A percentile compares a stretch with the other conserved stretches of the same genome.
These are phyloP conservation scores for Pterois miles DNA, from an alignment of 2,797 vertebrate genomes.

Conservation along the genomic window DNA sequence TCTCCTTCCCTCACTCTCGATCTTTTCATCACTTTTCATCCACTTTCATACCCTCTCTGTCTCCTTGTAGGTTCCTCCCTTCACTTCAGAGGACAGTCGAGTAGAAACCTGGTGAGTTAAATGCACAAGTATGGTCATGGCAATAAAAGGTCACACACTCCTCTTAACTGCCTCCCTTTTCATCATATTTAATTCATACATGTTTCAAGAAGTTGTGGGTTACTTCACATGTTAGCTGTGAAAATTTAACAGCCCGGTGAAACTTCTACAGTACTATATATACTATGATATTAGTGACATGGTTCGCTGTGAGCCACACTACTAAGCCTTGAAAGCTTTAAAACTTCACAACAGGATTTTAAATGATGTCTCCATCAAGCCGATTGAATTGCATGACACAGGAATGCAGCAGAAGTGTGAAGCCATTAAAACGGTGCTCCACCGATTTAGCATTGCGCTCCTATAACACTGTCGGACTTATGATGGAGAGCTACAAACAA, in stretches of 20 bases:
- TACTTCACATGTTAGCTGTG: conserved; percentile 59
- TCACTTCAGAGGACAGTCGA: conserved; percentile 30
- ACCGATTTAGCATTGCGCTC: not conserved
- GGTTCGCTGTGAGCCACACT: conserved; percentile 51
- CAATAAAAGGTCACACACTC: conserved; percentile 50
- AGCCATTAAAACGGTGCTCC: conserved; percentile 1
- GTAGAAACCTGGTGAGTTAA: conserved; percentile 51
- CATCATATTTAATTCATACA: conserved; percentile 76
- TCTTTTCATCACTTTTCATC: conserved; percentile 58
- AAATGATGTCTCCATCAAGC: conserved; percentile 58
- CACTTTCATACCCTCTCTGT: conserved; percentile 25
- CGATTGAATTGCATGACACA: conserved; percentile 21
- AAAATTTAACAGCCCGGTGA: conserved; percentile 35
- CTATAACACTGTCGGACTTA: accelerated
- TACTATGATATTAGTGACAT: conserved; percentile 28
- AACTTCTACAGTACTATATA: conserved; percentile 14
- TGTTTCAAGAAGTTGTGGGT: conserved; percentile 54
- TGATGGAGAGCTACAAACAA: not conserved
- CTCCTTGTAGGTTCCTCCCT: conserved; percentile 28
- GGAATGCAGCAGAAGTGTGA: not conserved
- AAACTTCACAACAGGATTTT: conserved; percentile 44
- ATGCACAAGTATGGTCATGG: conserved; percentile 39
- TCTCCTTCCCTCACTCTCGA: conserved; percentile 58
- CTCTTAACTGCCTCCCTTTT: conserved; percentile 14
- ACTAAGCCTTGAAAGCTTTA: conserved; percentile 59